Conservation (phyloP, 2,888 invertebrate genomes). For the Dioctria linearis region DNA sequence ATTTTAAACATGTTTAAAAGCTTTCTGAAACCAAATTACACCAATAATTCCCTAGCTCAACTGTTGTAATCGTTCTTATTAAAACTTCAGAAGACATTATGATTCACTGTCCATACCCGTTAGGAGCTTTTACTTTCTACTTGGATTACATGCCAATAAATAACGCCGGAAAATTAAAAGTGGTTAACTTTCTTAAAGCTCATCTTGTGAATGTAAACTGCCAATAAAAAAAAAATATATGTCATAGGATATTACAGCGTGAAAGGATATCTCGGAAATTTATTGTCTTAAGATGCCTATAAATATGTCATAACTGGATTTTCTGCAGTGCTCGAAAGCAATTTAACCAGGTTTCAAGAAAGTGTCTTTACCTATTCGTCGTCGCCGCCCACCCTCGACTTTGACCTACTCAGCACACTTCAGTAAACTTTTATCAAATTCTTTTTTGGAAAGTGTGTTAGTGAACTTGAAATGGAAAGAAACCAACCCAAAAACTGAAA, state of each 20-base stretch:
- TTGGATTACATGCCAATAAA: no score
- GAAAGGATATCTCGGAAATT: conserved; percentile 36
- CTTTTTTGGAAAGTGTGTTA: conserved; percentile 8
- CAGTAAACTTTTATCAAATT: conserved; percentile 26
- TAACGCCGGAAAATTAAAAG: conserved; percentile 17
- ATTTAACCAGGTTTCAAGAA: not conserved
- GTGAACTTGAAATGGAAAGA: conserved; percentile 20
- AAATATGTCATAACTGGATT: conserved; percentile 54
- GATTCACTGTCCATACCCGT: no score
- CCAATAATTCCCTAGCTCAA: no score
- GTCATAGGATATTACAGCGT: conserved; percentile 18
- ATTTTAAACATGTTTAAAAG: no score
- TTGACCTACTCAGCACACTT: conserved; percentile 37
- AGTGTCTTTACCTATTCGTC: not conserved
- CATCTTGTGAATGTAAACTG: conserved; percentile 11
- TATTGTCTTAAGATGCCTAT: conserved; percentile 36
- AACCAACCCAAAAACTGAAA: not conserved
- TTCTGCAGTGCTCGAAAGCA: not conserved
- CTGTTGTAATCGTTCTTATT: no score
- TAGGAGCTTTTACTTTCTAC: no score
- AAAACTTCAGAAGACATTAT: no score
- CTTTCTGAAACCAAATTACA: no score
- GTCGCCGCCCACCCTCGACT: conserved; percentile 9
- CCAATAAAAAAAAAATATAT: conserved; percentile 46
- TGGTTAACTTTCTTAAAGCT: conserved; percentile 18